Evolutionary conservation across 2,113 vertebrate species (phyloP), one percentile per base, ranked within the genome.

Genomic region (Ceyx melanurus): DNA sequence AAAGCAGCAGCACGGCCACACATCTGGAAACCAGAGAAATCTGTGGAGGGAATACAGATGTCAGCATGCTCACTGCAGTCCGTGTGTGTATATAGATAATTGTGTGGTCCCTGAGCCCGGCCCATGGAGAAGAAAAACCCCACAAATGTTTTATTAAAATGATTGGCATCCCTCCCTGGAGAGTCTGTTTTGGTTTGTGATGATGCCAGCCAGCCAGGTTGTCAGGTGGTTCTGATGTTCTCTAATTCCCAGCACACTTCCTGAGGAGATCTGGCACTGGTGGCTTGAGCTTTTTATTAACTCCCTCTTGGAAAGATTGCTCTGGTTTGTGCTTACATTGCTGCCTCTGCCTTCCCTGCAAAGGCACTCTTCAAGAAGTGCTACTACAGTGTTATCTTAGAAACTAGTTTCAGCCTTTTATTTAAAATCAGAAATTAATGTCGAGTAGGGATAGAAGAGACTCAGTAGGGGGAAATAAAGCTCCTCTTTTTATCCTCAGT

Each of bases 21-120:
- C 31, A 9, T 10, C 48, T 88, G 67, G 50, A 58, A 53, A 21
- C 2, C 46, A 15, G 31, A 57, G 71, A 25, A 13, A 17, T 31
- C 50, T 66, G 46, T 26, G 3, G 5, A n/a, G 53, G 50, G 22
- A 14, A 13, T 5, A 29, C 9, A 1, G 6, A 2, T 4, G 10
- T 13, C 23, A 31, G 40, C 3, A 0, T n/a, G 31, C 50, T 80
- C 4, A 9, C 54, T 40, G 4, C 66, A 58, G 22, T 11, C n/a
- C 7, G 3, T 0, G 1, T 13, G 31, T 13, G 31, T 17, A 28
- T 21, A 5, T 1, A 21, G 51, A 6, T 25, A n/a, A 6, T 70
- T 20, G 9, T 16, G 42, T 6, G 4, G 17, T 45, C 26, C 50
- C n/a, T 25, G 25, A 11, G 48, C 56, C 35, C 42, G 21, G 31